Percentiles rank a stretch among this genome's conserved stretches.
phyloP scores from a whole-genome alignment of 2,113 vertebrate genomes.

The Rhombomys opimus region DNA sequence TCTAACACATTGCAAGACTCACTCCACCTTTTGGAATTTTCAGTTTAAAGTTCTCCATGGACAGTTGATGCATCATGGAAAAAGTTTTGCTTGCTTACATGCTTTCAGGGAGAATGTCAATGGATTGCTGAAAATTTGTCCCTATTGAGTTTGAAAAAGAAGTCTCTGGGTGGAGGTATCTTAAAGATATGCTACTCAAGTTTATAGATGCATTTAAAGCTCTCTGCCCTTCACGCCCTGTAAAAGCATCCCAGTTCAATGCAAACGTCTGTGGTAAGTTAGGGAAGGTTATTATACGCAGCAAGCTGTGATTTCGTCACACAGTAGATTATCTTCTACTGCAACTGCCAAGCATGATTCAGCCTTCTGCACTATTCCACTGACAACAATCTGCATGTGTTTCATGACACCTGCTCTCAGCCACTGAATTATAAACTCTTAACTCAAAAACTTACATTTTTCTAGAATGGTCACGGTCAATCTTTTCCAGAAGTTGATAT shows the following conservation, averaged over 20 bases:
- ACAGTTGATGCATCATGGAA: not conserved
- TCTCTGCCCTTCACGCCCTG: not conserved
- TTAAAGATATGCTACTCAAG: not conserved
- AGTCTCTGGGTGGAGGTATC: not conserved
- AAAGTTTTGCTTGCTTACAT: rapidly evolving
- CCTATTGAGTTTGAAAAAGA: not conserved
- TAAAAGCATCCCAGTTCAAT: not conserved
- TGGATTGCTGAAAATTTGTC: not conserved
- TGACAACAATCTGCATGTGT: not conserved
- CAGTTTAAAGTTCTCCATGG: no score
- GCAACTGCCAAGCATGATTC: no score
- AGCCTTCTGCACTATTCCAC: not conserved
- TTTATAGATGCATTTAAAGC: not conserved
- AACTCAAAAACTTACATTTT: not conserved
- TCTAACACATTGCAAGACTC: rapidly evolving
- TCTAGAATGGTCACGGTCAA: not conserved
- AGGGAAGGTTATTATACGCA: no score
- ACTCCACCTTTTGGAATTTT: not conserved
- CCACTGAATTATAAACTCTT: not conserved
- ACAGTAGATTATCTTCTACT: not conserved
- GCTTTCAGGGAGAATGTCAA: not conserved
- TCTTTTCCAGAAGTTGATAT: not conserved
- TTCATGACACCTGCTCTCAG: not conserved
- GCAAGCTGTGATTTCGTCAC: not conserved
- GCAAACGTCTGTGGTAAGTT: no score